These are phyloP conservation scores for Heliconius erato DNA, from an alignment of 2,888 invertebrate species.

Conservation along the genomic window DNA sequence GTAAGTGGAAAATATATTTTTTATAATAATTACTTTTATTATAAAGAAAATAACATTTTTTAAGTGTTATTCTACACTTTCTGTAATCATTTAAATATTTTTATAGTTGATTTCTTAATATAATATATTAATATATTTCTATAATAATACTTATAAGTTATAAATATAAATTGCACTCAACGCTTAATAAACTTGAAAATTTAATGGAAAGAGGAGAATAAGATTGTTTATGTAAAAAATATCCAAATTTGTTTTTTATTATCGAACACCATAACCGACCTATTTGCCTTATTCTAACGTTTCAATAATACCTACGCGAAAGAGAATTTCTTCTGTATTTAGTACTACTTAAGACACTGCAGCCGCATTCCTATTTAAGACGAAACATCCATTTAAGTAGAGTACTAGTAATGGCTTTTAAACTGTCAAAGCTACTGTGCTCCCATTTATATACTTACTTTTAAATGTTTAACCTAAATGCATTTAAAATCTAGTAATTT, in stretches of 20 bases:
- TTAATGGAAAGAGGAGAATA: too few species aligned
- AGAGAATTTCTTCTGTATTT: not conserved
- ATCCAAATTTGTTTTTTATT: not conserved
- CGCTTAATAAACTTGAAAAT: too few species aligned
- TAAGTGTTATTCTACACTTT: too few species aligned
- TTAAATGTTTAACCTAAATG: slow-evolving; percentile 13
- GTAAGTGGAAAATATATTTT: slow-evolving; percentile 80
- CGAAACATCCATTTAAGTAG: slow-evolving; percentile 21
- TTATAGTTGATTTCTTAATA: too few species aligned
- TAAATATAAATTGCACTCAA: too few species aligned
- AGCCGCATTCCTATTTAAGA: not conserved
- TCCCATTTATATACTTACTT: not conserved
- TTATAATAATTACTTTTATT: too few species aligned
- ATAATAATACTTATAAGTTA: too few species aligned
- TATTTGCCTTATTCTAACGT: not conserved
- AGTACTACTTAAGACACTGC: slow-evolving; percentile 4
- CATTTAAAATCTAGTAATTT: slow-evolving; percentile 2
- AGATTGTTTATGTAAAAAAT: not conserved
- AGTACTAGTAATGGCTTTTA: slow-evolving; percentile 31
- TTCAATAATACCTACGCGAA: not conserved
- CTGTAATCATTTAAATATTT: too few species aligned
- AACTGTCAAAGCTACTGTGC: slow-evolving; percentile 22
- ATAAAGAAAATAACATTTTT: too few species aligned
- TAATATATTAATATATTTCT: too few species aligned
- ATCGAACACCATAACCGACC: not conserved